These are phyloP conservation scores for Geopemphigus sp. DNA, from an alignment of 1,140 invertebrate genomes.

Conservation along the genomic window DNA sequence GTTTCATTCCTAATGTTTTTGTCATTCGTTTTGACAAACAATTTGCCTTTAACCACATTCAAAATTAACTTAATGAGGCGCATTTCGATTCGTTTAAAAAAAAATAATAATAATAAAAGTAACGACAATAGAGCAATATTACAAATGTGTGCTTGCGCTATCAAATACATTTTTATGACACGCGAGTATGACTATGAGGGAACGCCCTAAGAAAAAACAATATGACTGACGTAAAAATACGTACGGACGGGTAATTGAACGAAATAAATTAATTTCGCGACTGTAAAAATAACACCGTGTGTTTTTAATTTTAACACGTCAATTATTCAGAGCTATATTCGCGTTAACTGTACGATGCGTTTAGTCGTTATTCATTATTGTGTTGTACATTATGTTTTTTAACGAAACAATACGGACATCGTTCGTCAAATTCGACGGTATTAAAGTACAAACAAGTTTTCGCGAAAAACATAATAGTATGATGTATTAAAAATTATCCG, in stretches of 20 bases:
- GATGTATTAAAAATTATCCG: background rate
- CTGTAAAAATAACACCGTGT: background rate
- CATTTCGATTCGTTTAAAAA: background rate
- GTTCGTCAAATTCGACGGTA: background rate
- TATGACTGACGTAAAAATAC: background rate
- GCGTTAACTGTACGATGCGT: background rate
- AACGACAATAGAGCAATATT: background rate
- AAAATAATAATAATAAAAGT: slow-evolving; percentile 1
- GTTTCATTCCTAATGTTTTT: background rate
- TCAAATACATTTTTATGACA: slow-evolving; percentile 11
- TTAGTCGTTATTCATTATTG: background rate
- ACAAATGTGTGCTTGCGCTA: background rate
- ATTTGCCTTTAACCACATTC: background rate
- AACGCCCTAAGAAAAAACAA: slow-evolving; percentile 1
- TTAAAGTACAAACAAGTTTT: background rate
- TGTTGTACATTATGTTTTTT: background rate
- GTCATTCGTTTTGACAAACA: background rate
- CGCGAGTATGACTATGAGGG: background rate
- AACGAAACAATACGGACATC: background rate
- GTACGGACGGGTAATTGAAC: background rate
- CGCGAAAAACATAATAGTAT: background rate
- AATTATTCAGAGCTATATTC: background rate
- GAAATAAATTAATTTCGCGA: background rate
- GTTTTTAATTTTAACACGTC: background rate
- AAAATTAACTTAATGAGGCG: background rate